These are phyloP conservation scores for Xiphophorus couchianus DNA, from an alignment of 2,113 vertebrate species.

Conservation along the genomic window DNA sequence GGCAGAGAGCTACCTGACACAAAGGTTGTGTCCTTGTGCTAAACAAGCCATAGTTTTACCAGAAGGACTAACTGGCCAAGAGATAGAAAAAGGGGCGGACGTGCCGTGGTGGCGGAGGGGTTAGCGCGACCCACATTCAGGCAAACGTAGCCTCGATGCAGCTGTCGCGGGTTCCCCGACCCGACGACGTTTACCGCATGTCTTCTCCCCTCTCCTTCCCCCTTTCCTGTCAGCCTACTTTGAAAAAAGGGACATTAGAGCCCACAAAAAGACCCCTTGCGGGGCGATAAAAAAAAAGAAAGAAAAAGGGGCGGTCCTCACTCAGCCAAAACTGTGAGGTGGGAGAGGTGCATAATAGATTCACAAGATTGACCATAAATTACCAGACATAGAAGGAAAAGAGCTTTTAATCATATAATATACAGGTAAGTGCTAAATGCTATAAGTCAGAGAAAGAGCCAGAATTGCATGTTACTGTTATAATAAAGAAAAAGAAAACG, in stretches of 20 bases:
- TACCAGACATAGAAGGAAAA: slow-evolving; percentile 22
- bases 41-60: slow-evolving; percentile 39
- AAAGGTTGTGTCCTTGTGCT: slow-evolving; percentile 56
- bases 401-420: slow-evolving; percentile 9
- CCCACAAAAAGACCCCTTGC: no score
- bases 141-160: no score
- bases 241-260: no score
- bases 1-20: slow-evolving; percentile 35
- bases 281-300: no score
- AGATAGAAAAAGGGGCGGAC: not conserved
- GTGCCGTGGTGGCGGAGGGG: no score
- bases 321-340: slow-evolving; percentile 9
- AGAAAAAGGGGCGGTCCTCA: not conserved
- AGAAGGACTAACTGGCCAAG: slow-evolving; percentile 12
- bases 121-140: no score
- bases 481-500: not conserved
- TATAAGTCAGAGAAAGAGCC: not conserved
- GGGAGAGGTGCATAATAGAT: not conserved
- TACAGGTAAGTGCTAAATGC: not conserved
- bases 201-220: no score
- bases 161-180: no score
- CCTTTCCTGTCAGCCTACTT: no score
- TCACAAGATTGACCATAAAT: slow-evolving; percentile 13
- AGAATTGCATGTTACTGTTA: not conserved
- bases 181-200: no score